A percentile compares a stretch with the other conserved stretches of the same genome.
Conservation (phyloP, 2,888 invertebrate species). For the Tuta absoluta region DNA sequence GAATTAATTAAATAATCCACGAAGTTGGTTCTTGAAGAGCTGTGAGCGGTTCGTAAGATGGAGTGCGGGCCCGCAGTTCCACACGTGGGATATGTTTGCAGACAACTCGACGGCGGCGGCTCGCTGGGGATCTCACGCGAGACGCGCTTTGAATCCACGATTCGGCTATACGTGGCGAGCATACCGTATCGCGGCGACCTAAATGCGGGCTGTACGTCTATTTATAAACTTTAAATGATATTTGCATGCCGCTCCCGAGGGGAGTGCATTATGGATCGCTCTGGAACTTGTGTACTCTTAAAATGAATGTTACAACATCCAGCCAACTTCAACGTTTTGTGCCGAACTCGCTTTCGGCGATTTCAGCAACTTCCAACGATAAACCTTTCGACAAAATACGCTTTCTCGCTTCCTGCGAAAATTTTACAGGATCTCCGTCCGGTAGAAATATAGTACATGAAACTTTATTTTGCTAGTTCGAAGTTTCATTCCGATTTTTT, state of each 20-base stretch:
- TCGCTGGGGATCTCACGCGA: conserved; percentile 35
- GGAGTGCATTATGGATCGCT: conserved; percentile 42
- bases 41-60: conserved; percentile 16
- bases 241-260: conserved; percentile 39
- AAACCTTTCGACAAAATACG: conserved; percentile 25
- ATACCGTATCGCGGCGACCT: conserved; percentile 37
- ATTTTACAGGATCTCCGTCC: conserved; percentile 22
- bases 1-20: conserved; percentile 10
- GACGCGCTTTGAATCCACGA: conserved; percentile 42
- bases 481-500: conserved; percentile 21
- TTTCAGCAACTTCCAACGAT: conserved; percentile 20
- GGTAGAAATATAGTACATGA: conserved; percentile 10
- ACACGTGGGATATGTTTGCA: conserved; percentile 50
- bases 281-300: conserved; percentile 38
- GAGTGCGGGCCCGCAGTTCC: conserved; percentile 32
- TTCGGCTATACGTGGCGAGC: conserved; percentile 37
- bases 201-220: conserved; percentile 34
- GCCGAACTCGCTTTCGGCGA: conserved; percentile 23
- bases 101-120: conserved; percentile 39
- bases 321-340: conserved; percentile 22
- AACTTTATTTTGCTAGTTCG: conserved; percentile 18
- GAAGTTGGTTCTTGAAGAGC: background rate
- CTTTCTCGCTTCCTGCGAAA: conserved; percentile 14
- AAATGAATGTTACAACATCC: conserved; percentile 29
- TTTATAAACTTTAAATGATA: conserved; percentile 53